Evolutionary conservation across 2,113 vertebrate genomes (phyloP), one percentile per base, ranked within the genome.

Genomic region (Gallinago jamesoni): DNA sequence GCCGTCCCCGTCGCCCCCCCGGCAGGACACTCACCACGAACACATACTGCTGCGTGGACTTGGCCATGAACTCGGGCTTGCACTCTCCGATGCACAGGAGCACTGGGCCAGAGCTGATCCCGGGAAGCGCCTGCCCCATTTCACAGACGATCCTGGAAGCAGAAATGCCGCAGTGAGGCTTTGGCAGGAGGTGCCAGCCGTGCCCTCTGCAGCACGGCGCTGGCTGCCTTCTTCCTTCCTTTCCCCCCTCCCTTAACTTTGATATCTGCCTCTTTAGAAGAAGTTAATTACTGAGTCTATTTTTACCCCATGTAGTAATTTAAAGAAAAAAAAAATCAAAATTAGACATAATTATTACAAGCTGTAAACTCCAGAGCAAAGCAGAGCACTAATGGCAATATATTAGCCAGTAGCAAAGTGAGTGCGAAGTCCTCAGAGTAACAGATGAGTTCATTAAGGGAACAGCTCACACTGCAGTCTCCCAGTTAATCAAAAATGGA

Each of bases 31-130:
- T 97, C 98, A 99, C 99, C 99, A 99, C 99, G 14, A 99, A 99
- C 73, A 97, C 97, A 96, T 98, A 99, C 89, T 99, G 98, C 56
- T 99, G 99, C 3, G 98, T 88, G 2, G 99, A 99, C 93, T 97
- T 98, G 82, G 99, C 98, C 90, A 97, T 98, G 90, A 99, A 99
- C 91, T 99, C 99, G 0, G 99, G 99, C 81, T 98, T 98, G 97
- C 99, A 99, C 96, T 99, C 99, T 10, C 99, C 99, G 4, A 99
- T 98, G 70, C 99, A 99, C 88, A 99, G 98, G 88, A 98, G 99
- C 76, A 99, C 99, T 1, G 99, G 98, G 52, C 99, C 99, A 0
- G 99, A 98, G 73, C 96, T 97, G 82, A 97, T 98, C 50, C 98
- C 98, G 18, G 93, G 94, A 10, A 98, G 97, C 5, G 99, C 98